Percentiles rank a stretch among this genome's conserved stretches.
Evolutionary conservation across 2,797 vertebrate genomes (phyloP).

Genomic region (Melanotaenia parkinsoni): DNA sequence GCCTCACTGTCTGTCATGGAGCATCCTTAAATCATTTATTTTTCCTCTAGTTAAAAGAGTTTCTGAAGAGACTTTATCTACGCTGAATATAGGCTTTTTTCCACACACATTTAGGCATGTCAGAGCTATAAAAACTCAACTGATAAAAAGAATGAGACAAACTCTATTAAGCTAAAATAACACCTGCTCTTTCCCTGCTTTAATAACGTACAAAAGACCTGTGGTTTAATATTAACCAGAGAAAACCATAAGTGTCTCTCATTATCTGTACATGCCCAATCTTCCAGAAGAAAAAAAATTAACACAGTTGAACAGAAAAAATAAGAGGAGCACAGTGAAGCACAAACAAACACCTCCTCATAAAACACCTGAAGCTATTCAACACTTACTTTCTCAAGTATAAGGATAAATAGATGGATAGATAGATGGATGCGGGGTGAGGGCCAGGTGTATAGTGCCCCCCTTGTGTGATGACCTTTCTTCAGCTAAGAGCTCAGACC

Average conservation of each 20-base stretch:
- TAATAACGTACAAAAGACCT: background rate
- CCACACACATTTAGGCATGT: background rate
- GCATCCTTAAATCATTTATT: background rate
- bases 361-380: background rate
- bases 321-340: background rate
- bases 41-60: background rate
- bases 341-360: background rate
- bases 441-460: conserved; percentile 59
- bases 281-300: background rate
- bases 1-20: background rate
- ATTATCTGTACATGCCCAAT: background rate
- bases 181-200: background rate
- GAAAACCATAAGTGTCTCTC: background rate
- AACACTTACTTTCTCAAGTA: background rate
- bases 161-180: background rate
- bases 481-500: conserved; percentile 65
- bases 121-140: background rate
- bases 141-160: background rate
- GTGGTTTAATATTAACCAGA: background rate
- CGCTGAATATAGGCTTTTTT: background rate
- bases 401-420: conserved; percentile 17
- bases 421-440: conserved; percentile 16
- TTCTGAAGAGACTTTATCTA: background rate
- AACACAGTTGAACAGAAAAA: background rate
- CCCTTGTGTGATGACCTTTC: conserved; percentile 78